Evolutionary conservation across 1,140 invertebrate species (phyloP).

Genomic region (Acromyrmex heyeri): DNA sequence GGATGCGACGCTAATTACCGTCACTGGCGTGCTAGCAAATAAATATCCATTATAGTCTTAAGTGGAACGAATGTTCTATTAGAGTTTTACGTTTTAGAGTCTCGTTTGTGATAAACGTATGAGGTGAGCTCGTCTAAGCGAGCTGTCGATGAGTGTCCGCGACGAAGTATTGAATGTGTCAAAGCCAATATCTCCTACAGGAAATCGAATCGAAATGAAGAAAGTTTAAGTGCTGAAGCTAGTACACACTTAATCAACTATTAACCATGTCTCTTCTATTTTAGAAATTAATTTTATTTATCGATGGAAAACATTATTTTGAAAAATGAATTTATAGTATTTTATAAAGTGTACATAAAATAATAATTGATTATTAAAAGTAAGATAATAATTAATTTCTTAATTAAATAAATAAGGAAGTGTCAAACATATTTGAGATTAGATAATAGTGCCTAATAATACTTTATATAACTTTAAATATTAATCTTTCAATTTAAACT

Average conservation of each 20-base stretch:
- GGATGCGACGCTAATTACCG: conserved; percentile 53
- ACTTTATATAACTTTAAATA: too few relatives aligned
- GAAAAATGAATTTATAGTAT: not conserved
- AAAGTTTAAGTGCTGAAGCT: conserved; percentile 35
- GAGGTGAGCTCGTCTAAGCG: not conserved
- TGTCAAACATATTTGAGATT: too few relatives aligned
- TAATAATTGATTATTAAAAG: not conserved
- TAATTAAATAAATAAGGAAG: too few relatives aligned
- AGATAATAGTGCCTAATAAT: too few relatives aligned
- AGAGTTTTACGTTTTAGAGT: not conserved
- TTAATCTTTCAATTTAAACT: too few relatives aligned
- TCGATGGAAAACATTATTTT: not conserved
- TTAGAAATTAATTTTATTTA: conserved; percentile 3
- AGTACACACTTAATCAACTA: conserved; percentile 11
- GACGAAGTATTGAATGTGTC: not conserved
- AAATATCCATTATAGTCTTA: conserved; percentile 36
- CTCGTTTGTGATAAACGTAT: conserved; percentile 9
- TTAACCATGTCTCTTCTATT: conserved; percentile 21
- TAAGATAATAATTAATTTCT: not conserved
- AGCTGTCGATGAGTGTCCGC: conserved; percentile 7
- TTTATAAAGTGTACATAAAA: not conserved
- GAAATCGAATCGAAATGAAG: conserved; percentile 20
- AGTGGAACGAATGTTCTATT: conserved; percentile 29
- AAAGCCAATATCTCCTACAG: conserved; percentile 9
- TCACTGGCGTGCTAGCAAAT: conserved; percentile 23